A percentile compares a stretch with the other conserved stretches of the same genome.
phyloP scores from a whole-genome alignment of 30 jellyfish, hydroid and myxozoan genomes.

The Morbakka virulenta region DNA sequence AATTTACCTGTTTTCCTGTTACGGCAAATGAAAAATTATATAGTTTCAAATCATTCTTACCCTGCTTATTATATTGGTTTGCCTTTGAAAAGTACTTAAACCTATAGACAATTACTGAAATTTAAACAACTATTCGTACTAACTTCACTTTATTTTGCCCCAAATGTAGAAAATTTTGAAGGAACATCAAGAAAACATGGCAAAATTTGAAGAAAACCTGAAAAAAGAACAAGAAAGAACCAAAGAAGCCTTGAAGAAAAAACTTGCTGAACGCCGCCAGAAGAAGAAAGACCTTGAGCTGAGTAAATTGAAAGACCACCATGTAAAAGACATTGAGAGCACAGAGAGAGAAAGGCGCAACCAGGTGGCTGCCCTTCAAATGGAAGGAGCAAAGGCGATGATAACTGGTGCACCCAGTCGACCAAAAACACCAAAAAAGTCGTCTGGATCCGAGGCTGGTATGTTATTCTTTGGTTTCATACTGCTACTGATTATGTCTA shows the following conservation, averaged over 20 bases:
- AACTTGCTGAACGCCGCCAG: constrained; percentile 77
- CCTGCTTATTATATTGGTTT: too few relatives aligned
- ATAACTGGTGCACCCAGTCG: constrained; percentile 23
- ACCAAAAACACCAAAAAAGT: background rate
- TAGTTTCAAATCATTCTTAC: too few relatives aligned
- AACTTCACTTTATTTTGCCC: too few relatives aligned
- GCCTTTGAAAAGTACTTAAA: too few relatives aligned
- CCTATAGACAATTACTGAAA: too few relatives aligned
- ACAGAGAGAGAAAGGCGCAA: constrained; percentile 33
- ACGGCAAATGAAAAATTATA: too few relatives aligned
- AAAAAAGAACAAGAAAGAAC: constrained; percentile 89
- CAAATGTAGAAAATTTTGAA: constrained; percentile 88
- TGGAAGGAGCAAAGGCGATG: constrained; percentile 40
- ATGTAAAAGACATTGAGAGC: background rate
- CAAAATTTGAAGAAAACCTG: constrained; percentile 70
- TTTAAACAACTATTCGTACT: too few relatives aligned
- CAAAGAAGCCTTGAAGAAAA: constrained; percentile 79
- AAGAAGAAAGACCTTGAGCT: constrained; percentile 61
- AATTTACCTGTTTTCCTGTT: too few relatives aligned
- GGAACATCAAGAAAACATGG: constrained; percentile 82
- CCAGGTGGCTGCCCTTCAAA: constrained; percentile 10
- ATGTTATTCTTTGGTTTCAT: too few relatives aligned
- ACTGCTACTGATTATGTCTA: too few relatives aligned
- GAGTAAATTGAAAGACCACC: constrained; percentile 24
- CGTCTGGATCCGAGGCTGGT: background rate